These are phyloP conservation scores for Drosophila affinis DNA, from an alignment of 2,888 invertebrate species.

Conservation along the genomic window DNA sequence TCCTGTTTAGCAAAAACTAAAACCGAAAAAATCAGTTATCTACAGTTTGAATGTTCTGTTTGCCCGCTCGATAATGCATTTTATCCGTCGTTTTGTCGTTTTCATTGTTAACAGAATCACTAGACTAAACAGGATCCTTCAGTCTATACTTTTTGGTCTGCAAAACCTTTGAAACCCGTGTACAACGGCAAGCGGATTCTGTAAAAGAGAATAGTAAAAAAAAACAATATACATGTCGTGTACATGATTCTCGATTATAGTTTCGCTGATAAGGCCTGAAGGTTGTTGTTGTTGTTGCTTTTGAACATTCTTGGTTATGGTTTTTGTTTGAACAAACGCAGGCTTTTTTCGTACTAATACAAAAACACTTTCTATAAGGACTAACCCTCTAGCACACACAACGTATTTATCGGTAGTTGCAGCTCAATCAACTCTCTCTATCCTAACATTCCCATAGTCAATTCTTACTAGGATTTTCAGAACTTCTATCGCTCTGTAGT, in stretches of 20 bases:
- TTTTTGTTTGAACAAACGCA: not conserved
- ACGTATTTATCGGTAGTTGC: not conserved
- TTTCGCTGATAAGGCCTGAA: not conserved
- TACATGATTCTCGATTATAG: not conserved
- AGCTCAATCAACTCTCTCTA: not conserved
- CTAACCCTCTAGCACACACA: not conserved
- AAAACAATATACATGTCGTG: too few species aligned
- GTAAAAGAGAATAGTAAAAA: too few species aligned
- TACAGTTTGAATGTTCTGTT: not conserved
- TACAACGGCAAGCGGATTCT: not conserved
- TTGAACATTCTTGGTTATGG: not conserved
- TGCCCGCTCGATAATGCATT: not conserved
- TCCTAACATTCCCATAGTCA: not conserved
- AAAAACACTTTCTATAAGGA: not conserved
- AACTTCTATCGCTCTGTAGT: conserved; percentile 6
- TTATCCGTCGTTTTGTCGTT: not conserved
- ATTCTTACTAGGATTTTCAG: not conserved
- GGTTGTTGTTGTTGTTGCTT: not conserved
- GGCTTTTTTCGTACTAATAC: not conserved
- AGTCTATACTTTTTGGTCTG: not conserved
- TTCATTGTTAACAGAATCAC: not conserved
- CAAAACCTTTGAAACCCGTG: not conserved
- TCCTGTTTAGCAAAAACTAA: conserved; percentile 9
- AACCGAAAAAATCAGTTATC: not conserved
- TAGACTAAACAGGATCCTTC: not conserved